Conservation (phyloP, 2,113 vertebrate species). For the Pachypanchax playfairii region DNA sequence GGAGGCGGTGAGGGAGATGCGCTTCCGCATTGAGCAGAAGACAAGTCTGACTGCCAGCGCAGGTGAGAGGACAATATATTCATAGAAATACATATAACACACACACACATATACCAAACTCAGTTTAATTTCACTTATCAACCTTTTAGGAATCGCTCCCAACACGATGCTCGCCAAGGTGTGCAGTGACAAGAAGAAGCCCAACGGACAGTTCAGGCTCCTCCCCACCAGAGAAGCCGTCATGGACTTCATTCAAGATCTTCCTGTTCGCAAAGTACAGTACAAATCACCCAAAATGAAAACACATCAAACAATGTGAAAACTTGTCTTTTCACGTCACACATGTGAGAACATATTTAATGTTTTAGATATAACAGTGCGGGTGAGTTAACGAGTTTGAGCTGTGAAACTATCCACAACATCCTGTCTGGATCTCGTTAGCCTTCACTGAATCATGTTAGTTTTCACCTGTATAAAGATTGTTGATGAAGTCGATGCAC, state of each 20-base stretch:
- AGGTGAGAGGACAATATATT: slow-evolving; percentile 76
- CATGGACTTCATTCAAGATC: slow-evolving; percentile 88
- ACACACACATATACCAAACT: no score
- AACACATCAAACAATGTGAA: background rate
- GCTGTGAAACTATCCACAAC: no score
- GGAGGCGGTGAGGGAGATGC: slow-evolving; percentile 95
- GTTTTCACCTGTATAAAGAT: background rate
- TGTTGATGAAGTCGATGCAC: background rate
- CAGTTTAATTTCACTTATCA: background rate
- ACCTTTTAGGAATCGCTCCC: slow-evolving; percentile 90
- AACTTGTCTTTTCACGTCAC: background rate
- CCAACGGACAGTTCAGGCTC: slow-evolving; percentile 92
- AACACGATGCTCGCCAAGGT: slow-evolving; percentile 97
- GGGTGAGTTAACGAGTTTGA: no score
- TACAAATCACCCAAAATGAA: slow-evolving; percentile 20
- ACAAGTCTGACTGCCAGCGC: slow-evolving; percentile 94
- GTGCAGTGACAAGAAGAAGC: slow-evolving; percentile 97
- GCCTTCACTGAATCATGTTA: background rate
- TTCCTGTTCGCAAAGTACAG: slow-evolving; percentile 94
- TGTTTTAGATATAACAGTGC: background rate
- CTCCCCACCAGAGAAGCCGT: slow-evolving; percentile 82
- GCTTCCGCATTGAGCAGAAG: slow-evolving; percentile 94
- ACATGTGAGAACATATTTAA: background rate
- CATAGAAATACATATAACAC: no score
- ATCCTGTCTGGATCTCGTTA: no score